These are phyloP conservation scores for Hypotaenidia okinawae DNA, from an alignment of 2,797 vertebrate species.

Conservation along the genomic window DNA sequence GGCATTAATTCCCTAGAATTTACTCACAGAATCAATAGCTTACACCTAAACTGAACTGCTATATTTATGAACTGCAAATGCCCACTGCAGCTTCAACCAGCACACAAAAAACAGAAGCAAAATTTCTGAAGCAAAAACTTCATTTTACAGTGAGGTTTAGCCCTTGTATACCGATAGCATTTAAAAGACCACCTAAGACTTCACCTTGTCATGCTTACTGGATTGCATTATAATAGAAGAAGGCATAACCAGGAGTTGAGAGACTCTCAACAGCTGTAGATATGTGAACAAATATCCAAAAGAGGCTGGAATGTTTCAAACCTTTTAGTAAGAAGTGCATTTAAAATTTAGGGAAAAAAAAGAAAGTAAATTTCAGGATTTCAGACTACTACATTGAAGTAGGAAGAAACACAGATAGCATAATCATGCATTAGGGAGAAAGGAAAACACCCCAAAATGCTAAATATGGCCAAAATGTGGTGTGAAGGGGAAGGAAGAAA, in stretches of 20 bases:
- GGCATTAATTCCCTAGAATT: background rate
- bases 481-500: background rate
- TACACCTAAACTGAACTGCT: too few relatives aligned
- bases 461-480: background rate
- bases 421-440: background rate
- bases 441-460: background rate
- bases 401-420: background rate
- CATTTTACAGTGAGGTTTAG: too few relatives aligned
- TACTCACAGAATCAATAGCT: background rate
- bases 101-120: too few relatives aligned
- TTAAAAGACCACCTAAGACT: too few relatives aligned
- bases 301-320: background rate
- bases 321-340: background rate
- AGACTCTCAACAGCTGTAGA: background rate
- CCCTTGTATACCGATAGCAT: too few relatives aligned
- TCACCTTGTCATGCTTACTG: too few relatives aligned
- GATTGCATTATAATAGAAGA: too few relatives aligned
- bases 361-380: background rate
- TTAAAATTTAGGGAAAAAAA: background rate
- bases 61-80: too few relatives aligned
- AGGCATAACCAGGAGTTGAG: conserved; percentile 71
- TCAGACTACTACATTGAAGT: background rate
- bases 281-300: background rate
- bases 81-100: too few relatives aligned
- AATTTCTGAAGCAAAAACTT: too few relatives aligned